Evolutionary conservation across 2,113 vertebrate species (phyloP), one percentile per base, ranked within the genome.

Genomic region (Pampusana beccarii): DNA sequence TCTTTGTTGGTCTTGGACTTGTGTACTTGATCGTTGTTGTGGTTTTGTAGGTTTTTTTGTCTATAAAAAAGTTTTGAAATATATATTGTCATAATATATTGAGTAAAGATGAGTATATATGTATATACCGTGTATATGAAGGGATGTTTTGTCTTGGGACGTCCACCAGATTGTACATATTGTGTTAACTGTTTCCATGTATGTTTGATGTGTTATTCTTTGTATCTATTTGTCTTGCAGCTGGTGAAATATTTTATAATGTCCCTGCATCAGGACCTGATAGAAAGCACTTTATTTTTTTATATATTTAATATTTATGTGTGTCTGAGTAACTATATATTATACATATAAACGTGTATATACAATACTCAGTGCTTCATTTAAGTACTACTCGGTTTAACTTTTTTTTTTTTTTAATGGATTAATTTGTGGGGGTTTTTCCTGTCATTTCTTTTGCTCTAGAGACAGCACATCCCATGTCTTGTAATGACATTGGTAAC

Each of bases 201-300:
- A 97, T 96, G 96, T 98, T 98, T 98, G 97, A 97, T 98, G 96
- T 97, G 96, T 97, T 98, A 78, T 95, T 97, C 93, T 98, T 73
- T 97, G 93, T 98, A 97, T 97, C 65, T 86, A 67, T 98, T 97
- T 96, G 97, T 95, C 98, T 98, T 97, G 86, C 97, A 94, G 93
- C 97, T 97, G 86, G 87, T 98, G 90, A 97, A 95, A 98, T 97
- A 82, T 98, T 98, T 98, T 98, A 97, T 98, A 97, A 98, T 97
- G 98, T 98, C 98, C 98, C 98, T 98, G 95, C 94, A 86, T 95
- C 93, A 98, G 98, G 98, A 98, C 97, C 87, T 96, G 82, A 98
- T 98, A 98, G 97, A 98, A 99, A 99, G 99, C 99, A 99, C 99
- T 99, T 99, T 99, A 98, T 98, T 98, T 98, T 98, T 98, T 98